These are phyloP conservation scores for Neogobius melanostomus DNA, from an alignment of 2,113 vertebrate genomes.

Conservation along the genomic window DNA sequence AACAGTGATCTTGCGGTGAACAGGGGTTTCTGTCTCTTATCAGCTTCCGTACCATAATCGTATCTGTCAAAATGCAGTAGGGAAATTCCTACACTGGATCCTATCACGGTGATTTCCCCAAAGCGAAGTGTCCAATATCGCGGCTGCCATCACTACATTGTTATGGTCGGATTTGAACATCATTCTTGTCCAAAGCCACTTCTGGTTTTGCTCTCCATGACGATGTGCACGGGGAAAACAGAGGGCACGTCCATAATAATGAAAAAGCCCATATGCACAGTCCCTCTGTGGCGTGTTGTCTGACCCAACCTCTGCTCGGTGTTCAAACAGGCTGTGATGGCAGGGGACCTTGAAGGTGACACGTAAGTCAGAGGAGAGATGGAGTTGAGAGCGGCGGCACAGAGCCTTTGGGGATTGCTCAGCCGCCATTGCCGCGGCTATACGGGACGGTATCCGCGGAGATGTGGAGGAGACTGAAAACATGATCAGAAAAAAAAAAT, in stretches of 20 bases:
- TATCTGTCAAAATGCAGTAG: conserved; percentile 48
- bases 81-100: conserved; percentile 43
- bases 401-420: conserved; percentile 55
- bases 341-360: conserved; percentile 57
- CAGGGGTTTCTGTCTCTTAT: conserved; percentile 50
- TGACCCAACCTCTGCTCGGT: conserved; percentile 18
- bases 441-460: conserved; percentile 49
- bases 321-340: conserved; percentile 47
- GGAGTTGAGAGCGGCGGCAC: conserved; percentile 52
- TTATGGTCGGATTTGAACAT: conserved; percentile 31
- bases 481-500: conserved; percentile 28
- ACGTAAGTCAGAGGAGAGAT: conserved; percentile 58
- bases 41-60: conserved; percentile 62
- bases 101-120: conserved; percentile 46
- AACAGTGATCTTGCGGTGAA: conserved; percentile 39
- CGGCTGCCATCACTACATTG: conserved; percentile 33
- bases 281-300: conserved; percentile 9
- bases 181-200: conserved; percentile 16
- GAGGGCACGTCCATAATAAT: conserved; percentile 17
- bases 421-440: conserved; percentile 40
- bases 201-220: conserved; percentile 23
- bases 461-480: conserved; percentile 34
- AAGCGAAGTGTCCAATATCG: conserved; percentile 36
- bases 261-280: conserved; percentile 19
- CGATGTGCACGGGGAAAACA: conserved; percentile 25